A percentile compares a stretch with the other conserved stretches of the same genome.
Evolutionary conservation across 2,888 invertebrate genomes (phyloP).

Genomic region (Cephus pygmeus): DNA sequence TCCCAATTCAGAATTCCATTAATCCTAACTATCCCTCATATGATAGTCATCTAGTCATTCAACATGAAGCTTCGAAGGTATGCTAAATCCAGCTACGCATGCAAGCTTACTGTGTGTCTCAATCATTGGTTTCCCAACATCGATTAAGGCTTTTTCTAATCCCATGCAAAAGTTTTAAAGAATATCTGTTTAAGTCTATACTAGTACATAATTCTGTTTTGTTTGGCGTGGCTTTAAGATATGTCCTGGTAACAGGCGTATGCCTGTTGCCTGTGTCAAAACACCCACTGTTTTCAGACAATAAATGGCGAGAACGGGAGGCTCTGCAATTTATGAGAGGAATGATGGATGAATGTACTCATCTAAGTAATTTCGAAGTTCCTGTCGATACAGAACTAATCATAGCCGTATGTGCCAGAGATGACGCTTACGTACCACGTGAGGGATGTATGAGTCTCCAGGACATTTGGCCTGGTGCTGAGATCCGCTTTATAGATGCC

Average conservation of each 20-base stretch:
- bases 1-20: neutral
- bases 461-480: constrained; percentile 93
- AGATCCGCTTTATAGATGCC: constrained; percentile 87
- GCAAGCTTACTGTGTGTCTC: neutral
- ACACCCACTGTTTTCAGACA: constrained; percentile 48
- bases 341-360: constrained; percentile 99
- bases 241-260: constrained; percentile 45
- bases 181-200: neutral
- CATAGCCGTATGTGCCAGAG: constrained; percentile 89
- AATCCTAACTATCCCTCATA: neutral
- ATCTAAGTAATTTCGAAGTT: constrained; percentile 90
- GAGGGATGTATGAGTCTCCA: constrained; percentile 84
- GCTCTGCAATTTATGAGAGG: constrained; percentile 95
- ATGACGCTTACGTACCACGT: constrained; percentile 92
- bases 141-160: neutral
- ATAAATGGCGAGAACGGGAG: constrained; percentile 80
- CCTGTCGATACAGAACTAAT: constrained; percentile 90
- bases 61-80: neutral
- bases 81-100: neutral
- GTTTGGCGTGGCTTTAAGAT: constrained; percentile 2
- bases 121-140: constrained; percentile 10
- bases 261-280: constrained; percentile 58
- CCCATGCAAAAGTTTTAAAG: neutral
- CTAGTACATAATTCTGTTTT: neutral
- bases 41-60: neutral